These are phyloP conservation scores for Urocolius indicus DNA, from an alignment of 2,113 vertebrate species.

Conservation along the genomic window DNA sequence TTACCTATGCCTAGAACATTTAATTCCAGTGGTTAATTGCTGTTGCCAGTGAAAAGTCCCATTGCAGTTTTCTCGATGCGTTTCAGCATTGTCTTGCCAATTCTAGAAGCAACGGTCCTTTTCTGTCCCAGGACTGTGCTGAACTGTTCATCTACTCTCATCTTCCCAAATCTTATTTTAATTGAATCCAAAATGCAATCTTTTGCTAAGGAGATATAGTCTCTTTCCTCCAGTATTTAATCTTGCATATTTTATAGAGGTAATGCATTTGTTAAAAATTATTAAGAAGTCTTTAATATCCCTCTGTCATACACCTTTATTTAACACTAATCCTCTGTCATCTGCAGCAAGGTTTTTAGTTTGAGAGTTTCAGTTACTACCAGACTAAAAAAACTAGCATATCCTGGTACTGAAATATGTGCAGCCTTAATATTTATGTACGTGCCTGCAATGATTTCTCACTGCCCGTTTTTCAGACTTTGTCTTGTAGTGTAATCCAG, in stretches of 20 bases:
- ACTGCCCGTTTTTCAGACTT: background rate
- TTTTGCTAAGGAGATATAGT: background rate
- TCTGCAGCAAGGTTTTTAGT: background rate
- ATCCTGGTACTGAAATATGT: background rate
- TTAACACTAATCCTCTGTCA: background rate
- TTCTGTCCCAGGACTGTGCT: background rate
- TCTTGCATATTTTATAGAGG: background rate
- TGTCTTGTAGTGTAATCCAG: background rate
- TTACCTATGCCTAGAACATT: background rate
- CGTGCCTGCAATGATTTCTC: background rate
- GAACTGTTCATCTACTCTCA: background rate
- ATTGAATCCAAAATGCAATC: background rate
- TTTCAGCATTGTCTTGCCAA: background rate
- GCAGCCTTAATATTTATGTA: background rate
- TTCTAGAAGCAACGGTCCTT: background rate
- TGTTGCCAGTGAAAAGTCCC: background rate
- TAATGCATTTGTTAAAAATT: background rate
- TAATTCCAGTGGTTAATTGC: background rate
- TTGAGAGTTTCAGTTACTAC: background rate
- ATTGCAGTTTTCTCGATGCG: background rate
- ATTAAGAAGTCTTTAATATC: background rate
- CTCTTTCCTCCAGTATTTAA: background rate
- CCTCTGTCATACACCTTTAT: background rate
- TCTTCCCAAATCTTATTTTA: background rate
- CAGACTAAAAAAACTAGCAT: fast-evolving